phyloP scores from a whole-genome alignment of 2,888 invertebrate species.

The Rotaria socialis region DNA sequence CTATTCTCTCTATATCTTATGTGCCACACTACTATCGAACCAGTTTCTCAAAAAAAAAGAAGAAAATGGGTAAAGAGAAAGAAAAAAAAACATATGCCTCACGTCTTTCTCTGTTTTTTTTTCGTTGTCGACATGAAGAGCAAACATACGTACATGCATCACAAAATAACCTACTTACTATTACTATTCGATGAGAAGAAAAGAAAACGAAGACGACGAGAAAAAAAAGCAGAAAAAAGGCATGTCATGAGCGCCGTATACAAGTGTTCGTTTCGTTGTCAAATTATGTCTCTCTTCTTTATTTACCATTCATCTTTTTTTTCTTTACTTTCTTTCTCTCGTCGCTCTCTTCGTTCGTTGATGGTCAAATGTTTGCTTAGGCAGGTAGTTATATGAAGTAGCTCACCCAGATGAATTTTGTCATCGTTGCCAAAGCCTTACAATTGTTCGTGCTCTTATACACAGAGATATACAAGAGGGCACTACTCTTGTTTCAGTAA shows the following conservation, averaged over 20 bases:
- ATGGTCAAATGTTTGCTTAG: constrained; percentile 37
- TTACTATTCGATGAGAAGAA: not conserved
- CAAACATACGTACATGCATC: constrained; percentile 2
- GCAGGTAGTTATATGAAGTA: constrained; percentile 14
- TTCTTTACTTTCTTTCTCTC: not conserved
- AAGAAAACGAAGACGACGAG: constrained; percentile 25
- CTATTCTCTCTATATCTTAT: not conserved
- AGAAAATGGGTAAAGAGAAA: not conserved
- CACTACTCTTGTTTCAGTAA: not conserved
- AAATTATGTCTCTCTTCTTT: constrained; percentile 19
- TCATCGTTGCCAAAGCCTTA: constrained; percentile 26
- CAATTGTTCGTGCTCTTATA: constrained; percentile 1
- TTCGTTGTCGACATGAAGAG: constrained; percentile 11
- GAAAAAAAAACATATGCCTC: not conserved
- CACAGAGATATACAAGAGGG: not conserved
- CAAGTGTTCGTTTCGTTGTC: constrained; percentile 20
- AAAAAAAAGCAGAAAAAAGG: not conserved
- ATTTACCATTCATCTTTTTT: constrained; percentile 26
- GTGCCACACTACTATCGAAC: not conserved
- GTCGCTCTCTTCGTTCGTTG: not conserved
- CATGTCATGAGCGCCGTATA: not conserved
- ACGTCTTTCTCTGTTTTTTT: not conserved
- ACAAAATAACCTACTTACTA: not conserved
- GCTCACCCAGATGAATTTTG: constrained; percentile 20
- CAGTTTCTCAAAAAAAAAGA: not conserved